Evolutionary conservation across 1,140 invertebrate species (phyloP), one percentile per base, ranked within the genome.

Genomic region (Zaprionus lachaisei): DNA sequence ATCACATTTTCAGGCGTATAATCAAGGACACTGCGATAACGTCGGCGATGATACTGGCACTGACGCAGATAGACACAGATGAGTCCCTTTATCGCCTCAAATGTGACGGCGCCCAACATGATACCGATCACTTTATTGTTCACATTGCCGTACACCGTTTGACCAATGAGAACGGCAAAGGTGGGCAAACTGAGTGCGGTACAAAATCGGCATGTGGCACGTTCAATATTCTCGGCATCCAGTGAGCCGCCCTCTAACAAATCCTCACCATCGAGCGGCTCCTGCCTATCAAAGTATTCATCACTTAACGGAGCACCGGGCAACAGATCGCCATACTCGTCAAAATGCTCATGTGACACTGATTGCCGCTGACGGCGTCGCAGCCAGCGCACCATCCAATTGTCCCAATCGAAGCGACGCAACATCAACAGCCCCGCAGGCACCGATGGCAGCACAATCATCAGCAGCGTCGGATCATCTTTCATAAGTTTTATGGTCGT

Each of bases 111-210:
- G 24, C 85, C 85, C 28, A 90, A 7, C 0, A 61, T 20, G 2
- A 85, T 65, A 54, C 56, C 34, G 17, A 79, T 24, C 15, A 67
- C 2, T 28, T 56, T 77, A 62, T 65, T 80, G 7, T 56, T 31
- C 11, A 82, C 1, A 11, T 54, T 60, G 24, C 54, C 37, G 7
- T 62, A 90, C 0, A 90, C 28, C 1, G 57, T 71, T 14, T 68
- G 66, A 0, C 85, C 79, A 6, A 90, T 55, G 11, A 89, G 14
- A 9, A 80, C 68, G 11, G 81, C 63, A 7, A 82, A 71, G 20
- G 65, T 80, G 70, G 85, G 85, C 61, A 90, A 38, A 24, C 86
- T 73, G 6, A 90, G 82, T 6, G 86, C 82, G 0, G 58, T 72
- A 17, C 72, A 77, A 28, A 90, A 77, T 28, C 76, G 75, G 6